Conservation (phyloP, 2,797 vertebrate species). For the Gouania willdenowi region DNA sequence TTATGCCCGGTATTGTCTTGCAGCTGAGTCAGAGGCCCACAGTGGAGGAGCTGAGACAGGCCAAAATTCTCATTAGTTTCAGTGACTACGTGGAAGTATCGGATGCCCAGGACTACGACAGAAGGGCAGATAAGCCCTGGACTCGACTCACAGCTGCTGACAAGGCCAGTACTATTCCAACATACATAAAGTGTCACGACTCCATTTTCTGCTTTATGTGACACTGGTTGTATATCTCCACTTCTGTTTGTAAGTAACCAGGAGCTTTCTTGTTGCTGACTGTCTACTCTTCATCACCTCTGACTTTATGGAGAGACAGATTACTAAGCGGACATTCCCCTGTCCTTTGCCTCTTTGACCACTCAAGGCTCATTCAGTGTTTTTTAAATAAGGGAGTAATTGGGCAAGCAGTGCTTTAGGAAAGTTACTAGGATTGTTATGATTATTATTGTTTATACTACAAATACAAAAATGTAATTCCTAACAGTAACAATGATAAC, state of each 20-base stretch:
- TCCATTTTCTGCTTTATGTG: background rate
- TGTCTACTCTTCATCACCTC: constrained; percentile 3
- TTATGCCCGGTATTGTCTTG: constrained; percentile 2
- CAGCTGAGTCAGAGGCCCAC: constrained; percentile 97
- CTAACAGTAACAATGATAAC: too few relatives aligned
- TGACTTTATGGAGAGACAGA: constrained; percentile 49
- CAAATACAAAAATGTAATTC: too few relatives aligned
- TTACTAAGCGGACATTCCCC: constrained; percentile 5
- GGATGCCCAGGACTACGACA: constrained; percentile 94
- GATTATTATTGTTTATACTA: too few relatives aligned
- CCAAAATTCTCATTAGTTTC: constrained; percentile 97
- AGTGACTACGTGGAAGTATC: constrained; percentile 97
- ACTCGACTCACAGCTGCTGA: constrained; percentile 95
- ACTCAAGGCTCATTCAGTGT: constrained; percentile 28
- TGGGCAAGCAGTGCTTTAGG: constrained; percentile 39
- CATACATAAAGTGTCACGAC: too few relatives aligned
- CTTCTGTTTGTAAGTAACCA: constrained; percentile 23
- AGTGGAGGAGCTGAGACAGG: constrained; percentile 91
- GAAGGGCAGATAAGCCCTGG: constrained; percentile 96
- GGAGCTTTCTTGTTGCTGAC: constrained; percentile 32
- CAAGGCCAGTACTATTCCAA: constrained; percentile 78
- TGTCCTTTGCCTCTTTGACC: constrained; percentile 14
- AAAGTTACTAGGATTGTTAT: too few relatives aligned
- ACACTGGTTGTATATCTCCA: too few relatives aligned
- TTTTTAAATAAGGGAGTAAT: constrained; percentile 54